Evolutionary conservation across 2,888 invertebrate species (phyloP), one percentile per base, ranked within the genome.

Genomic region (Macrosiphum euphorbiae): DNA sequence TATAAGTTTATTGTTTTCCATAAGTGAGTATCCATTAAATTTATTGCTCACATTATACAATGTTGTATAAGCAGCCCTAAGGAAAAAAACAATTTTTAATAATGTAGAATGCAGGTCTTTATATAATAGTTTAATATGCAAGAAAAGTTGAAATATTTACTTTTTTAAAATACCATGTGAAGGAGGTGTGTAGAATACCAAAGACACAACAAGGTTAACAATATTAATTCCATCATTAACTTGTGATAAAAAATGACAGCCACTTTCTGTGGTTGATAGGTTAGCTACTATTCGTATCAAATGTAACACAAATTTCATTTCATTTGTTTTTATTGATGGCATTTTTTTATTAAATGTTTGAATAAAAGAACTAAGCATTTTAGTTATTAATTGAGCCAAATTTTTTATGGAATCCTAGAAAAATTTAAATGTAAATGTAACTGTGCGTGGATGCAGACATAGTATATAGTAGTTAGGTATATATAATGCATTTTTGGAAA

Each of bases 1-100:
- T 55, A 92, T 78, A n/a, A 92, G n/a, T 44, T 88, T n/a, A 88
- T 52, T 44, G 3, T 92, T 88, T 92, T 92, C 88, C 92, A 92
- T 88, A 24, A 92, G 78, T n/a, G 78, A 41, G 16, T 92, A 55
- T n/a, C 92, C 92, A 55, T 88, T 55, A 78, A 88, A 92, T 44
- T 55, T 78, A 55, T 84, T 92, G 44, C 92, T 92, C 2, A 88
- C 92, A 78, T 92, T 92, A n/a, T 88, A 92, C 44, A 92, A 78
- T 20, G 24, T 52, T 3, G 88, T 50, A 78, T 92, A 92, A 7
- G 78, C 52, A 67, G 55, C 55, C 20, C 92, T 92, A 67, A 35
- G 8, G 44, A n/a, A n/a, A 35, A 50, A 92, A 61, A 87, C 16
- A 92, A n/a, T 2, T 10, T 58, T 58, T 47, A 86, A 47, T 26